A percentile compares a stretch with the other conserved stretches of the same genome.
Conservation (phyloP, 2,797 vertebrate genomes). For the Eulemur albifrons region DNA sequence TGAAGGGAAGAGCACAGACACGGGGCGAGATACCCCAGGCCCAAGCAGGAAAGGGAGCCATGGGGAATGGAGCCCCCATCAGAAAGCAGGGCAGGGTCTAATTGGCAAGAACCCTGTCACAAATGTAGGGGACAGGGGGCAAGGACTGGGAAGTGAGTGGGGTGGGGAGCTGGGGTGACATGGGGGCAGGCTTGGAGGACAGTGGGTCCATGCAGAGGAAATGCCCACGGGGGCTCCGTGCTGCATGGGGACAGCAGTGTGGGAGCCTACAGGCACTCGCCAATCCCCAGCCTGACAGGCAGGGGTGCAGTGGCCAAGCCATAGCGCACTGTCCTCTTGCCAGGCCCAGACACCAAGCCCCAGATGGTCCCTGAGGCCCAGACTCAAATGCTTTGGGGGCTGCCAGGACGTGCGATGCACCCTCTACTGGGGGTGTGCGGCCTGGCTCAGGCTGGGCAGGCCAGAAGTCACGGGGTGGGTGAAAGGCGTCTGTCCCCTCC, state of each 20-base stretch:
- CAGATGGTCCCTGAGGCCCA: background rate
- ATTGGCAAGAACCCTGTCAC: background rate
- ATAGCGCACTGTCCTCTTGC: background rate
- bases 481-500: background rate
- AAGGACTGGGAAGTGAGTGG: background rate
- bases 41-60: background rate
- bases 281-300: background rate
- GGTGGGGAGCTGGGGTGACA: background rate
- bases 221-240: background rate
- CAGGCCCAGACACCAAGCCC: background rate
- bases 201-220: background rate
- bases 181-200: background rate
- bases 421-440: background rate
- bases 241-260: background rate
- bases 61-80: background rate
- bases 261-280: background rate
- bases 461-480: background rate
- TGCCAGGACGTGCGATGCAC: too few relatives aligned
- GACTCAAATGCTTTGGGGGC: background rate
- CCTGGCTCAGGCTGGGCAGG: background rate
- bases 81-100: background rate
- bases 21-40: background rate
- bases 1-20: background rate
- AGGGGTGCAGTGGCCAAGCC: background rate
- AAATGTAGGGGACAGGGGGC: background rate